Evolutionary conservation across 2,888 invertebrate species (phyloP).

Genomic region (Euclidia mi): DNA sequence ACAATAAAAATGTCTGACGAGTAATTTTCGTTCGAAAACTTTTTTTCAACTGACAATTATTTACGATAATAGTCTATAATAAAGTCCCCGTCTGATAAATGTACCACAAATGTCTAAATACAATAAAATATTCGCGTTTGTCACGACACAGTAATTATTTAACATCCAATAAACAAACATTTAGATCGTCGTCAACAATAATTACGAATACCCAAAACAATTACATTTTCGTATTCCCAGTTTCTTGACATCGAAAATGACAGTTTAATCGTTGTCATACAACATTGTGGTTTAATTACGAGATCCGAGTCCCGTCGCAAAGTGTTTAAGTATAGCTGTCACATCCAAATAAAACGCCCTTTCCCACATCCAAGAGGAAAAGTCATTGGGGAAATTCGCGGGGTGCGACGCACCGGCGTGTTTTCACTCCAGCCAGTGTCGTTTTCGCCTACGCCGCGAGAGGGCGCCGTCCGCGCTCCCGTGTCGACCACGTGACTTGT

Average conservation of each 20-base stretch:
- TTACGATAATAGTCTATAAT: slow-evolving; percentile 34
- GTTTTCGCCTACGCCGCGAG: slow-evolving; percentile 85
- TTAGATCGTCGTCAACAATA: slow-evolving; percentile 27
- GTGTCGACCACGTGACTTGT: slow-evolving; percentile 82
- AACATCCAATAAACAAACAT: slow-evolving; percentile 19
- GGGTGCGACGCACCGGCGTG: slow-evolving; percentile 86
- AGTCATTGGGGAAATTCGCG: slow-evolving; percentile 87
- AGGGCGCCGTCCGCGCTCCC: slow-evolving; percentile 82
- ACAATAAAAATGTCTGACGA: slow-evolving; percentile 41
- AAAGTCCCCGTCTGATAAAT: slow-evolving; percentile 22
- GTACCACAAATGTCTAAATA: slow-evolving; percentile 10
- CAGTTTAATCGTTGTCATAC: slow-evolving; percentile 51
- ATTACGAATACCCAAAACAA: slow-evolving; percentile 38
- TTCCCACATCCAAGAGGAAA: slow-evolving; percentile 83
- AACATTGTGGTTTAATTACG: slow-evolving; percentile 56
- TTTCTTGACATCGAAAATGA: slow-evolving; percentile 47
- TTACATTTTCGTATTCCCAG: slow-evolving; percentile 32
- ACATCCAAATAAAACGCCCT: slow-evolving; percentile 70
- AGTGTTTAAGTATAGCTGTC: slow-evolving; percentile 60
- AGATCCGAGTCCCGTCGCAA: slow-evolving; percentile 47
- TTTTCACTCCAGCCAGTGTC: slow-evolving; percentile 85
- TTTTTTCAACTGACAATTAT: slow-evolving; percentile 32
- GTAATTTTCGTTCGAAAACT: slow-evolving; percentile 34
- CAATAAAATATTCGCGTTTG: slow-evolving; percentile 15
- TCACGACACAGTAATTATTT: slow-evolving; percentile 24